Base-by-base conservation (phyloP, 1,140 invertebrate genomes). In the Tetramorium alpestre region DNA sequence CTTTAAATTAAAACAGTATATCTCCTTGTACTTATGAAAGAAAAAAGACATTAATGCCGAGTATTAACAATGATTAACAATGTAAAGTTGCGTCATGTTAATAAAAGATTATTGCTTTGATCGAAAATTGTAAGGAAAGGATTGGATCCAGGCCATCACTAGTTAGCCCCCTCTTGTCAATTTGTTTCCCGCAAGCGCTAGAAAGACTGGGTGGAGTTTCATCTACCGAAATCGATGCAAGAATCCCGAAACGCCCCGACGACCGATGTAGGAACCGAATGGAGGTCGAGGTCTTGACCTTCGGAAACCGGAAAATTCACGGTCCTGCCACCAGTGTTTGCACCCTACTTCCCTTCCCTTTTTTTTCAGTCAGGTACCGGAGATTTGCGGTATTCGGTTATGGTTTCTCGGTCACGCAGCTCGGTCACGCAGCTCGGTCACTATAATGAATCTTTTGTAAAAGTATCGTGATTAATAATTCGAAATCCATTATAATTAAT, bases 151-250 rank as follows among this genome's bases (percentile, higher is more conserved):
- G 16, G 25, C 16, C 33, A 6, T 69, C 41, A n/a, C 47, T 51
- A 25, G 18, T 67, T 67, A 62, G 62, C 4, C 28, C 6, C 8
- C 44, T 87, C 22, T 76, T 67, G 82, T 41, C 62, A 56, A 28
- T 76, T 76, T 10, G 64, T 84, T 85, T 38, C 77, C 62, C 28
- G 16, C 22, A 44, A 33, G 56, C 67, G 49, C 22, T 51, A 11
- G 64, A 76, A 47, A 28, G 49, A 78, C 41, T 69, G 80, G 81
- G 89, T 75, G 88, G 73, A 58, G 70, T 85, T 76, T 49, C 80
- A 81, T 90, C 80, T 54, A 18, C 18, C 80, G 80, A 85, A 90
- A 91, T 91, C 89, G 89, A 91, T 91, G 89, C 89, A 89, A 64
- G 73, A 76, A 69, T 67, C 64, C 47, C 69, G 60, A 84, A 86